Percentiles rank a stretch among this genome's conserved stretches.
Conservation (phyloP, 2,888 invertebrate species). For the Nebria salina region DNA sequence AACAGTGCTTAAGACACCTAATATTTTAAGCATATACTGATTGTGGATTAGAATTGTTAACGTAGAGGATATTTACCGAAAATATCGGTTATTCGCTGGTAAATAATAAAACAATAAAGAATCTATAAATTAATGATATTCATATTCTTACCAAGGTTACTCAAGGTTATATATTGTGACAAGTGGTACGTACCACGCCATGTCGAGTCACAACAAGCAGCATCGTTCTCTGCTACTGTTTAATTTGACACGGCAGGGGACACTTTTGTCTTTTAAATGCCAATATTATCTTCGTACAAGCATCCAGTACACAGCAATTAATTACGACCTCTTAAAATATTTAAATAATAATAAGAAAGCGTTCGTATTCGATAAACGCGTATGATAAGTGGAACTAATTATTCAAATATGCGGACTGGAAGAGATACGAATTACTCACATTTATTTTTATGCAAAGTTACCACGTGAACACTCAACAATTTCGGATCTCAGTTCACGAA, state of each 20-base stretch:
- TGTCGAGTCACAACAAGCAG: no score
- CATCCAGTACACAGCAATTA: conserved; percentile 37
- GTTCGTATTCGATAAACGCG: conserved; percentile 24
- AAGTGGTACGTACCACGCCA: background rate
- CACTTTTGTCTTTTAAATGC: conserved; percentile 41
- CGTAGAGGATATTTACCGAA: no score
- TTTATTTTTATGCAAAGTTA: background rate
- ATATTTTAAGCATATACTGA: no score
- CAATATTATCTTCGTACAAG: conserved; percentile 41
- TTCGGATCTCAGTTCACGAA: background rate
- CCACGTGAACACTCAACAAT: background rate
- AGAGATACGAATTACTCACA: background rate
- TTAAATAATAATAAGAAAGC: conserved; percentile 21
- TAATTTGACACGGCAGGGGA: conserved; percentile 34
- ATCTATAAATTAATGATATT: background rate
- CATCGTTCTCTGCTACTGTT: conserved; percentile 4
- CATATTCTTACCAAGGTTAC: background rate
- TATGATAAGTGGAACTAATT: conserved; percentile 41
- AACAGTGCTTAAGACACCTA: no score
- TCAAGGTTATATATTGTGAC: background rate
- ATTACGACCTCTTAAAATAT: conserved; percentile 40
- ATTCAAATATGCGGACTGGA: conserved; percentile 20
- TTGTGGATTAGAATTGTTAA: no score
- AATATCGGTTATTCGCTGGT: no score
- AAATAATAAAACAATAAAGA: no score